Base-by-base conservation (phyloP, 2,113 vertebrate genomes). In the Phoxinus phoxinus region DNA sequence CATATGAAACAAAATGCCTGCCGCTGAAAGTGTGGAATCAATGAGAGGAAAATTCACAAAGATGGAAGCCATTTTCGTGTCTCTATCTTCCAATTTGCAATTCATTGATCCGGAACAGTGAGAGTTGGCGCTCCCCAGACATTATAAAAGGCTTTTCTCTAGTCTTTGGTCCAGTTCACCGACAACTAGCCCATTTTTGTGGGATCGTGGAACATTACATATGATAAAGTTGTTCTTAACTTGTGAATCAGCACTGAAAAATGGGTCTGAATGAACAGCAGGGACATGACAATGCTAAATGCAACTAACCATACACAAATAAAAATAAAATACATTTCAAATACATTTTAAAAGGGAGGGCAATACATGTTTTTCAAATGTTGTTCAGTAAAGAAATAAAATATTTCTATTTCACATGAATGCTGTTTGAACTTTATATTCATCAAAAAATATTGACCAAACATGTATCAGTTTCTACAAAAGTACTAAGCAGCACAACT, bases 81-180 rank as follows among this genome's bases (percentile, higher is more conserved):
- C 76, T 58, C 37, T 30, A 23, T 59, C 67, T 84, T 86, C 75
- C 81, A 88, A 86, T 88, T 86, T 86, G 81, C 72, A 80, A 58
- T 37, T 61, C 67, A 81, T 88, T 83, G 81, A 63, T 88, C 81
- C 41, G 32, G 84, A 69, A 65, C 19, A 35, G 44, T 9, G 37
- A 69, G 30, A 63, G 59, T 69, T 53, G 56, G 30, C 19, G 23
- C 53, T 51, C 71, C 80, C 12, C 9, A 65, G 86, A 77, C 61
- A 71, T 85, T 85, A 72, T 59, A 48, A 35, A 25, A 73, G 53
- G 53, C 27, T 10, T 63, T 71, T 61, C 46, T 80, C n/a, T 48
- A 71, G 72, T 67, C n/a, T 51, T 32, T 32, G 25, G 80, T 69
- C 27, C 59, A 32, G 61, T 48, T 81, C 15, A 30, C 61, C 13